Evolutionary conservation across 2,797 vertebrate species (phyloP).

Genomic region (Hozukius guyotensis): DNA sequence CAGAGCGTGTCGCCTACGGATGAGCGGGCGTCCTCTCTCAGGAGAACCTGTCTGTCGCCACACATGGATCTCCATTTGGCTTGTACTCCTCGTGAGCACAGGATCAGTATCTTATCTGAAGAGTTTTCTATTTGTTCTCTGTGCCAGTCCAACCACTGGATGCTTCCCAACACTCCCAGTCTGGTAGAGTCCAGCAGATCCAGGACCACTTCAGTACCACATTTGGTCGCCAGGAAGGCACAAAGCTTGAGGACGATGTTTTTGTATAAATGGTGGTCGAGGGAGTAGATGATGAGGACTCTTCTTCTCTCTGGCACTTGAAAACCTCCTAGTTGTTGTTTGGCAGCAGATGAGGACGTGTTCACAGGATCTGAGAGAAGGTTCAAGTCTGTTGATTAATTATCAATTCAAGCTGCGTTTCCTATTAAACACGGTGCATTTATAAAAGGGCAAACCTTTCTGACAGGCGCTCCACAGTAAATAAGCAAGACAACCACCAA

Average conservation of each 20-base stretch:
- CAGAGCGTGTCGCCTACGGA: constrained; percentile 90
- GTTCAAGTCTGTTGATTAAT: neutral
- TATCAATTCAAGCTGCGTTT: neutral
- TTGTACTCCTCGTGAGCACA: constrained; percentile 91
- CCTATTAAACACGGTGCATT: neutral
- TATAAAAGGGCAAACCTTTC: constrained; percentile 60
- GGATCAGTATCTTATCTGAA: constrained; percentile 89
- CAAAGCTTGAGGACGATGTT: constrained; percentile 91
- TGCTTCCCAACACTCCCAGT: constrained; percentile 84
- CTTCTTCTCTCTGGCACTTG: constrained; percentile 67
- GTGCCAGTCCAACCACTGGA: constrained; percentile 91
- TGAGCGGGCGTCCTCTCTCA: constrained; percentile 86
- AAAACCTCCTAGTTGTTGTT: constrained; percentile 17
- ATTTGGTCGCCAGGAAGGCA: constrained; percentile 87
- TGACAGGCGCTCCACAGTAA: constrained; percentile 39
- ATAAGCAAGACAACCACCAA: constrained; percentile 36
- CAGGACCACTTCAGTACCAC: constrained; percentile 90
- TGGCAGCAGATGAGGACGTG: neutral
- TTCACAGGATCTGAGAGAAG: constrained; percentile 42
- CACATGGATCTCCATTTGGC: constrained; percentile 96
- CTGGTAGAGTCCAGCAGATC: constrained; percentile 87
- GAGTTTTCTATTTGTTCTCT: constrained; percentile 86
- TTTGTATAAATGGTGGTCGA: constrained; percentile 90
- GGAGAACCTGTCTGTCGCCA: constrained; percentile 74
- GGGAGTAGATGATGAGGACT: constrained; percentile 93